Evolutionary conservation across 2,797 vertebrate genomes (phyloP).

Genomic region (Micrastur ruficollis): DNA sequence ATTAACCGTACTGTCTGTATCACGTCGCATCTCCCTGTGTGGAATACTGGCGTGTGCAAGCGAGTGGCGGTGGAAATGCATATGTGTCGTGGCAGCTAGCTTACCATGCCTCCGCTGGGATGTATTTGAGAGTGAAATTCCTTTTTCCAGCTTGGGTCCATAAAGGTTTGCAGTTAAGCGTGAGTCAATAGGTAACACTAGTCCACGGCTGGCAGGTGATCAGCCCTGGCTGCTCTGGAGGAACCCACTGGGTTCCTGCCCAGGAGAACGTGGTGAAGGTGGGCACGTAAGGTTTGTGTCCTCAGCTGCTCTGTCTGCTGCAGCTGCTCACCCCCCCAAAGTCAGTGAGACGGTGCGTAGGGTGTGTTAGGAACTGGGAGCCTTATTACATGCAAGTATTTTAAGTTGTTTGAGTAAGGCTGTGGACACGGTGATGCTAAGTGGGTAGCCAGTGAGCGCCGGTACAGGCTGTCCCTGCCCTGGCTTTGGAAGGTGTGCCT

Average conservation of each 20-base stretch:
- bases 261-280: not conserved
- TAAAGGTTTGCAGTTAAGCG: not conserved
- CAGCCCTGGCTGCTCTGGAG: not conserved
- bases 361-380: not conserved
- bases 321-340: not conserved
- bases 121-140: not conserved
- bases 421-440: not conserved
- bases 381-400: not conserved
- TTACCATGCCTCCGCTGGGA: not conserved
- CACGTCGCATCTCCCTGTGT: not conserved
- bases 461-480: not conserved
- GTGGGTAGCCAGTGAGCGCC: not conserved
- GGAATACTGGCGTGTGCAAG: not conserved
- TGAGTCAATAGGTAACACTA: not conserved
- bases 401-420: not conserved
- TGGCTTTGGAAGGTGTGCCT: not conserved
- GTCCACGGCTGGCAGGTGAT: accelerated
- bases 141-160: not conserved
- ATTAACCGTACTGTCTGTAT: not conserved
- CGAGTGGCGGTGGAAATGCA: not conserved
- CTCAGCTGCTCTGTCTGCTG: not conserved
- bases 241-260: not conserved
- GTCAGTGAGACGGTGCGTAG: not conserved
- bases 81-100: not conserved
- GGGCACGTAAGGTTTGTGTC: not conserved